These are phyloP conservation scores for Scopus umbretta DNA, from an alignment of 2,113 vertebrate genomes.

Conservation along the genomic window DNA sequence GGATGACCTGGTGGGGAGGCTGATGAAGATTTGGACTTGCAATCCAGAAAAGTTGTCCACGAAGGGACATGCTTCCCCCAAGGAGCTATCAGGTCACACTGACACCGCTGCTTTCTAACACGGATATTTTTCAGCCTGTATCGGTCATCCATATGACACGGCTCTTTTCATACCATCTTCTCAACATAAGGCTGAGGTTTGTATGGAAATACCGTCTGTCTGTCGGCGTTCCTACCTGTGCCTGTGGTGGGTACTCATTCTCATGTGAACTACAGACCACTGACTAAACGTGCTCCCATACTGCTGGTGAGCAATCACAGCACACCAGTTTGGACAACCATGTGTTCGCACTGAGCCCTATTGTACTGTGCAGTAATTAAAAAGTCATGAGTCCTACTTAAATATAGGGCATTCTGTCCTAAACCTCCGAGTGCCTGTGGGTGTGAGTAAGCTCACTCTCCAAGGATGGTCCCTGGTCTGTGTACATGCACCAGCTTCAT, in stretches of 20 bases:
- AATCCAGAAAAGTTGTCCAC: background rate
- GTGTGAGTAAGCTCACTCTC: background rate
- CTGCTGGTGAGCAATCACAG: background rate
- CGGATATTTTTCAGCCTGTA: background rate
- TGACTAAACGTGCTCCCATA: background rate
- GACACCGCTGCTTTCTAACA: background rate
- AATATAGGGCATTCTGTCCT: constrained; percentile 48
- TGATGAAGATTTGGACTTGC: constrained; percentile 7
- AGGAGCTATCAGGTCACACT: background rate
- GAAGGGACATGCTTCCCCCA: background rate
- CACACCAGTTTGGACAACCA: background rate
- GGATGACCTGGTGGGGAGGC: background rate
- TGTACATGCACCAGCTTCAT: background rate
- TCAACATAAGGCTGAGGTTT: background rate
- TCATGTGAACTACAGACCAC: background rate
- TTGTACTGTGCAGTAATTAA: constrained; percentile 36
- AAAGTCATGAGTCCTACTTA: constrained; percentile 46
- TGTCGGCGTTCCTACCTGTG: background rate
- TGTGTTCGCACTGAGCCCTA: background rate
- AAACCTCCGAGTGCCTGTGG: background rate
- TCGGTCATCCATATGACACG: background rate
- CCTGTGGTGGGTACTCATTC: background rate
- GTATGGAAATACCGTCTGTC: background rate
- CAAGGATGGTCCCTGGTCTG: background rate
- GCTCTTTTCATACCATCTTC: background rate